Evolutionary conservation across 2,797 vertebrate genomes (phyloP).

Genomic region (Mus caroli): DNA sequence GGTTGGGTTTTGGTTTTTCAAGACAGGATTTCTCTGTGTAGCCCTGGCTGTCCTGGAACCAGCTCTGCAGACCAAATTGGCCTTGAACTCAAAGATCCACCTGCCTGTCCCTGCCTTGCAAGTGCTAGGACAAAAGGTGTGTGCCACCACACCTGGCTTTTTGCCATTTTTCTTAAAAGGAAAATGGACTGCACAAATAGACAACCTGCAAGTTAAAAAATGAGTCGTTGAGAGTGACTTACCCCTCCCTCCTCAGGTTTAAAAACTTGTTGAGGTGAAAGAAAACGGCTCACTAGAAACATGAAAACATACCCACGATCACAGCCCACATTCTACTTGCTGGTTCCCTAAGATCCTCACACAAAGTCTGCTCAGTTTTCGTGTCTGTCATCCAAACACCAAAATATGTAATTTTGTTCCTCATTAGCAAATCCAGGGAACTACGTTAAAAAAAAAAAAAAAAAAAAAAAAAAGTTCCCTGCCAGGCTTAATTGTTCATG

Average conservation of each 20-base stretch:
- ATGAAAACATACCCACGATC: not conserved
- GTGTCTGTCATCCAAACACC: not conserved
- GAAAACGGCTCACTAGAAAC: conserved; percentile 52
- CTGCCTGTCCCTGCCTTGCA: not conserved
- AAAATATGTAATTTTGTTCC: conserved; percentile 21
- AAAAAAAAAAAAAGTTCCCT: not conserved
- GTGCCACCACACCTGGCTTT: not conserved
- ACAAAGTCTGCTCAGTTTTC: conserved; percentile 25
- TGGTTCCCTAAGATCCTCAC: conserved; percentile 27
- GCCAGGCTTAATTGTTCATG: not conserved
- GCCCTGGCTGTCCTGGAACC: not conserved
- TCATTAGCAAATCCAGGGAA: conserved; percentile 53
- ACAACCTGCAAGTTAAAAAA: conserved; percentile 22
- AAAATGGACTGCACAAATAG: not conserved
- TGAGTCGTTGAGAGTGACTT: not conserved
- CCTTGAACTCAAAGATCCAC: not conserved
- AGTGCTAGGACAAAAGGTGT: not conserved
- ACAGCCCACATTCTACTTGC: conserved; percentile 40
- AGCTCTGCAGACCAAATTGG: not conserved
- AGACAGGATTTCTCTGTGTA: not conserved
- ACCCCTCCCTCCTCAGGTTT: not conserved
- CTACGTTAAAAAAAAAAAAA: not conserved
- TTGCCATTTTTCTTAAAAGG: conserved; percentile 35
- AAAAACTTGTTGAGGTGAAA: not conserved
- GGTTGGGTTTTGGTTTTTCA: not conserved